Percentiles rank a stretch among this genome's conserved stretches.
Conservation (phyloP, 2,888 invertebrate species). For the Polietes domitor region DNA sequence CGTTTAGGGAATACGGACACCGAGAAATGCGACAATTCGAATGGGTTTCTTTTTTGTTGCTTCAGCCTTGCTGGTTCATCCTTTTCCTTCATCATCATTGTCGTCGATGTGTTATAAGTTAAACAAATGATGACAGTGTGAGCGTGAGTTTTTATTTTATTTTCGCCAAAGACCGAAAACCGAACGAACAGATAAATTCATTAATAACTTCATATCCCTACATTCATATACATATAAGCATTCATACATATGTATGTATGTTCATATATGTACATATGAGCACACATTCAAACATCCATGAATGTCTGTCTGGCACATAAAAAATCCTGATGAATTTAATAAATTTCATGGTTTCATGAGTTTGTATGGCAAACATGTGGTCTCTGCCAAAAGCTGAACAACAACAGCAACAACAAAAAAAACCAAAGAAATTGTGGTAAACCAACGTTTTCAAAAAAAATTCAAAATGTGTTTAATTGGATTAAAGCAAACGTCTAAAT, state of each 20-base stretch:
- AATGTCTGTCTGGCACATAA: not conserved
- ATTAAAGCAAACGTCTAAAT: too few species aligned
- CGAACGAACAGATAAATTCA: not conserved
- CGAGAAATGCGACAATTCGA: not conserved
- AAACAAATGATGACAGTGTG: constrained; percentile 26
- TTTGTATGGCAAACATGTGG: too few species aligned
- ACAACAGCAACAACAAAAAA: too few species aligned
- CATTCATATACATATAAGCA: not conserved
- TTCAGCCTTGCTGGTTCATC: too few species aligned
- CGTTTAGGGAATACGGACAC: constrained; percentile 16
- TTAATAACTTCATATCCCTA: not conserved
- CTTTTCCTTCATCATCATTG: constrained; percentile 30
- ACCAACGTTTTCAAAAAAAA: too few species aligned
- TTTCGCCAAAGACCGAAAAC: not conserved
- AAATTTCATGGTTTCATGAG: not conserved
- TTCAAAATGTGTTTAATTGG: too few species aligned
- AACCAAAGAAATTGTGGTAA: too few species aligned
- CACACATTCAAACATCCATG: not conserved
- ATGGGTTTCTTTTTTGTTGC: not conserved
- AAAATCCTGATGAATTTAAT: not conserved
- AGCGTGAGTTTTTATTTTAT: not conserved
- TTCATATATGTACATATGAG: not conserved
- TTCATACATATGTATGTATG: not conserved
- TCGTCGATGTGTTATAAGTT: constrained; percentile 19
- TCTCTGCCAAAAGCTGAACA: too few species aligned